phyloP scores from a whole-genome alignment of 1,140 invertebrate genomes.

The Calephelis nemesis region DNA sequence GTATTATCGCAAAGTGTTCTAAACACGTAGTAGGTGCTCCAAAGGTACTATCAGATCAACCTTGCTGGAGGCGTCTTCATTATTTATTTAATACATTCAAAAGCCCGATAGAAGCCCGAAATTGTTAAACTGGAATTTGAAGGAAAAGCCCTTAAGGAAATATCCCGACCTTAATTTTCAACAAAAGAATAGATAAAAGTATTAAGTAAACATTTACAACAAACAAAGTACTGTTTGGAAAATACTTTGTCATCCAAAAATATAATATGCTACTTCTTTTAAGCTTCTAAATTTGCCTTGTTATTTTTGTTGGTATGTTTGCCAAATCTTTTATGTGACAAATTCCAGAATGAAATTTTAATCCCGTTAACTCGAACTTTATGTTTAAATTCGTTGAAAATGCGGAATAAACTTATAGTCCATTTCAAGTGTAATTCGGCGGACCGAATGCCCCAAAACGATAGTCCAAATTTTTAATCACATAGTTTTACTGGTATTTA shows the following conservation, averaged over 20 bases:
- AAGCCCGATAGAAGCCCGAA: conserved; percentile 19
- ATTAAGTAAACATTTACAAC: neutral
- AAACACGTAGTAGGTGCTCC: conserved; percentile 33
- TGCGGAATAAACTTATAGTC: too few species aligned
- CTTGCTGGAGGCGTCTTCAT: conserved; percentile 45
- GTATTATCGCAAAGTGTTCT: neutral
- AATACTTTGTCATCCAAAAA: neutral
- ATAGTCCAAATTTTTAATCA: too few species aligned
- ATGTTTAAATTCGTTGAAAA: too few species aligned
- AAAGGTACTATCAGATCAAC: conserved; percentile 45
- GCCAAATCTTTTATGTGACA: too few species aligned
- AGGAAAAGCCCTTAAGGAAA: conserved; percentile 2
- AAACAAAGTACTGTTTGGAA: neutral
- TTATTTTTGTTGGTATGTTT: too few species aligned
- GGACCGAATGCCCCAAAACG: too few species aligned
- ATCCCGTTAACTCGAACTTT: too few species aligned
- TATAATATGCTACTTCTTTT: too few species aligned
- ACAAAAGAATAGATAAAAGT: conserved; percentile 7
- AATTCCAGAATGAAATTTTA: too few species aligned
- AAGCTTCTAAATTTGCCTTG: too few species aligned
- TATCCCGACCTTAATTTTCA: neutral
- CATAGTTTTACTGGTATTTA: too few species aligned
- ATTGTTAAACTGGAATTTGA: neutral
- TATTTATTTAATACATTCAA: conserved; percentile 73
- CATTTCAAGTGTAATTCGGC: too few species aligned